Evolutionary conservation across 2,888 invertebrate species (phyloP).

Genomic region (Archaeoteleia sp.): DNA sequence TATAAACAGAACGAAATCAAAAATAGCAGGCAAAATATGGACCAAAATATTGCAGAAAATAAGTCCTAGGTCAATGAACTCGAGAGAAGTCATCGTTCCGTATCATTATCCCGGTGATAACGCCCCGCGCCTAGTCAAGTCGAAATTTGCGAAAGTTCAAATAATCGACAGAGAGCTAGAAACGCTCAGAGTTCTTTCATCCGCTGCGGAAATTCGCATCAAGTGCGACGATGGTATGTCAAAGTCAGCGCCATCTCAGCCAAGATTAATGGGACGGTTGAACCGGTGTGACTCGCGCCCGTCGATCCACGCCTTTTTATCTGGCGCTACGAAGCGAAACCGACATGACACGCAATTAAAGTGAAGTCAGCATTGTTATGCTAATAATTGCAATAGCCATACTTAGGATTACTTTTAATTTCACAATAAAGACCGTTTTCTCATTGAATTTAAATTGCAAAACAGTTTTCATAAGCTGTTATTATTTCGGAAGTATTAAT

Average conservation of each 20-base stretch:
- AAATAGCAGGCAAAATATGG: no score
- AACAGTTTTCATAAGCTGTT: no score
- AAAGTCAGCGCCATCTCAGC: slow-evolving; percentile 27
- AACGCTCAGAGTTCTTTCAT: slow-evolving; percentile 38
- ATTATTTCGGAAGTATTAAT: no score
- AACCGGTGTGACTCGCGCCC: slow-evolving; percentile 25
- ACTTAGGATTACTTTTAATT: no score
- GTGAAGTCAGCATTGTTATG: slow-evolving; percentile 18
- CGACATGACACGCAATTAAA: slow-evolving; percentile 29
- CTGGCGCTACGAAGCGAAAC: slow-evolving; percentile 11
- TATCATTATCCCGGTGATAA: slow-evolving; percentile 39
- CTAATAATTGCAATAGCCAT: no score
- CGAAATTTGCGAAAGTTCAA: slow-evolving; percentile 18
- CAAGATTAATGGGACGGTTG: slow-evolving; percentile 33
- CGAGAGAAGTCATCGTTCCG: slow-evolving; percentile 25
- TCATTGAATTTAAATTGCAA: no score
- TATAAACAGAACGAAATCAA: no score
- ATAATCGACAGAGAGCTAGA: slow-evolving; percentile 22
- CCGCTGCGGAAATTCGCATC: slow-evolving; percentile 38
- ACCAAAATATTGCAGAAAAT: no score
- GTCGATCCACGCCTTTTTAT: slow-evolving; percentile 19
- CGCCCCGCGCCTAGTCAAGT: slow-evolving; percentile 31
- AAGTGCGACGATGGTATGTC: slow-evolving; percentile 21
- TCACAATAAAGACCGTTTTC: no score
- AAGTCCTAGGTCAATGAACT: no score